Conservation (phyloP, 2,888 invertebrate genomes). For the Nomada ferruginata region DNA sequence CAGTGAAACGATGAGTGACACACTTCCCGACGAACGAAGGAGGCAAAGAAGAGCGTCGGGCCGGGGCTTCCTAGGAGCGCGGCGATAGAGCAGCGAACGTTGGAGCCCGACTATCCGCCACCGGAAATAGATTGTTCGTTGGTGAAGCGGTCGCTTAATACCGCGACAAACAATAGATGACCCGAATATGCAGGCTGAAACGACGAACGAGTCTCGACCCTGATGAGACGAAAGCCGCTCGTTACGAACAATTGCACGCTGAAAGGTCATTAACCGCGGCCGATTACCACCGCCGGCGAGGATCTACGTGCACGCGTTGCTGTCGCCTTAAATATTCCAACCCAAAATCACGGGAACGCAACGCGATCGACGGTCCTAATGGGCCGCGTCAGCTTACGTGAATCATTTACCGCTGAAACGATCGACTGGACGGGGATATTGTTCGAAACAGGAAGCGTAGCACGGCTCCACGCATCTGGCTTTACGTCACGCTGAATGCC, state of each 20-base stretch:
- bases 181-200: conserved; percentile 71
- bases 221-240: conserved; percentile 62
- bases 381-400: conserved; percentile 26
- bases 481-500: conserved; percentile 15
- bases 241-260: conserved; percentile 49
- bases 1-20: conserved; percentile 59
- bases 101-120: conserved; percentile 59
- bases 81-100: conserved; percentile 19
- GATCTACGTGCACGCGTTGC: neutral
- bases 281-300: conserved; percentile 42
- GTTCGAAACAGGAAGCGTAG: conserved; percentile 48
- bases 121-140: conserved; percentile 75
- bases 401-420: conserved; percentile 36
- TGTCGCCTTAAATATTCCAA: conserved; percentile 38
- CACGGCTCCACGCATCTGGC: conserved; percentile 21
- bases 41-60: conserved; percentile 7
- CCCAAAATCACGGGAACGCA: conserved; percentile 16
- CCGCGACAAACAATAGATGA: conserved; percentile 75
- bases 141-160: conserved; percentile 69
- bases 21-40: conserved; percentile 47
- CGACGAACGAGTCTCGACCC: conserved; percentile 65
- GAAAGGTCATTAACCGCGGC: conserved; percentile 62
- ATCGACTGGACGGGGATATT: conserved; percentile 45
- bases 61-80: conserved; percentile 53
- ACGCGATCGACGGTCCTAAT: conserved; percentile 18